Base-by-base conservation (phyloP, 2,797 vertebrate genomes). In the Poeciliopsis turneri region DNA sequence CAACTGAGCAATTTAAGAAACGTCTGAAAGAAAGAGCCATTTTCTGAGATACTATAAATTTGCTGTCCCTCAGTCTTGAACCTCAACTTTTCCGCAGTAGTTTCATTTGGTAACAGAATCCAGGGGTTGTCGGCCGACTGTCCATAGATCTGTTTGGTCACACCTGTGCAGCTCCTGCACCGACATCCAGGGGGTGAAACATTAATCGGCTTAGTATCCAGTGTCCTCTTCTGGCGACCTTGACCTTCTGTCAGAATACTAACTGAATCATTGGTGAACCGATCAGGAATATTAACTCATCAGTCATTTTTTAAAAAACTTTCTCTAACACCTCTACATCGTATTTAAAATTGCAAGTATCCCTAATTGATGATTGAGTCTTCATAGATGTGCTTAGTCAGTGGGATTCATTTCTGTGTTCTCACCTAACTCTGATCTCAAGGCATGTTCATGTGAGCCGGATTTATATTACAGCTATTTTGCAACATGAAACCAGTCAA, bases 141-240 rank as follows among this genome's bases (percentile, higher is more conserved):
- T 86, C 85, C 83, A 51, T 45, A 75, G 78, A 61, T 33, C 15
- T 18, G 28, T 88, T 91, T 84, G 82, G 43, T 74, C 12, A 33
- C 28, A 33, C 82, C 81, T 90, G 90, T 83, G 90, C 90, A 86
- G 82, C 81, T 75, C 76, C 86, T 80, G 84, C 89, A 78, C 82
- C 36, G 68, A 81, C 82, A 82, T 90, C 84, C 84, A 9, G 85
- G 88, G 91, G 51, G 90, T 88, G 89, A 83, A 91, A 90, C 93
- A 93, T 87, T 84, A 92, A 92, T 92, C 84, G 74, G 85, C 90
- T 91, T 85, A 87, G 89, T 87, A 91, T 92, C 84, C 85, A 74
- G 87, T 93, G 79, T 94, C 92, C 88, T 66, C 78, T 39, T 77
- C 71, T 51, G 64, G 61, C 86, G 74, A 89, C 87, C 89, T 78